These are phyloP conservation scores for Drosophila watanabei DNA, from an alignment of 1,140 invertebrate genomes.

Conservation along the genomic window DNA sequence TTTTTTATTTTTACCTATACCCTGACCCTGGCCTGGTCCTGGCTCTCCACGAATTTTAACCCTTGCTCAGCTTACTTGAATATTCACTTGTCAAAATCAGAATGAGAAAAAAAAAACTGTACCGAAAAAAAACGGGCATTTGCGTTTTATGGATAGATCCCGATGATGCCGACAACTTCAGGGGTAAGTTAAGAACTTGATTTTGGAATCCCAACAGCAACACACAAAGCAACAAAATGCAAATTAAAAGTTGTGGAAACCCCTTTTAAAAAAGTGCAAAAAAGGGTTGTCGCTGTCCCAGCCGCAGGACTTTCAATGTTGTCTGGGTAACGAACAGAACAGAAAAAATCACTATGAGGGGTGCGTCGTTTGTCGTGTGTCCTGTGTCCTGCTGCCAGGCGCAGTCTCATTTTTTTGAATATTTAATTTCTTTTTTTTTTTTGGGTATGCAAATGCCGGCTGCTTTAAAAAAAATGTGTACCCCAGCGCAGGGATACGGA, in stretches of 20 bases:
- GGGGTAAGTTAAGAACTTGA: conserved; percentile 79
- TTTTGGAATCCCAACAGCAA: conserved; percentile 71
- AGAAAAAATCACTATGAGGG: conserved; percentile 65
- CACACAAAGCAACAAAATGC: conserved; percentile 70
- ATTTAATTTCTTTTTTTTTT: conserved; percentile 72
- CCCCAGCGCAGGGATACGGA: conserved; percentile 39
- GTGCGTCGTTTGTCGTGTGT: conserved; percentile 76
- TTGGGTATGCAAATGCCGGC: conserved; percentile 74
- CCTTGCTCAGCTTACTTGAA: conserved; percentile 77
- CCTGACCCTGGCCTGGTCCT: conserved; percentile 11
- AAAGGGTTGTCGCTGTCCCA: conserved; percentile 71
- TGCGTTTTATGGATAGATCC: conserved; percentile 45
- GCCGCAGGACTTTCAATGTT: conserved; percentile 67
- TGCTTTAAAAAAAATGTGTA: conserved; percentile 63
- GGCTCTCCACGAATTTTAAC: conserved; percentile 64
- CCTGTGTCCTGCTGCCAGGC: conserved; percentile 80
- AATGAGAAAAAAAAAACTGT: conserved; percentile 68
- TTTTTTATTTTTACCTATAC: conserved; percentile 51
- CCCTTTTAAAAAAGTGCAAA: conserved; percentile 57
- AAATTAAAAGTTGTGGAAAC: conserved; percentile 82
- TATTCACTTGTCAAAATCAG: conserved; percentile 84
- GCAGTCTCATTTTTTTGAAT: conserved; percentile 70
- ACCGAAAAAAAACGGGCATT: conserved; percentile 62
- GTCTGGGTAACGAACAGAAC: conserved; percentile 69
- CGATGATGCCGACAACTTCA: conserved; percentile 41